Conservation (phyloP, 2,113 vertebrate genomes). For the Desmodus rotundus region DNA sequence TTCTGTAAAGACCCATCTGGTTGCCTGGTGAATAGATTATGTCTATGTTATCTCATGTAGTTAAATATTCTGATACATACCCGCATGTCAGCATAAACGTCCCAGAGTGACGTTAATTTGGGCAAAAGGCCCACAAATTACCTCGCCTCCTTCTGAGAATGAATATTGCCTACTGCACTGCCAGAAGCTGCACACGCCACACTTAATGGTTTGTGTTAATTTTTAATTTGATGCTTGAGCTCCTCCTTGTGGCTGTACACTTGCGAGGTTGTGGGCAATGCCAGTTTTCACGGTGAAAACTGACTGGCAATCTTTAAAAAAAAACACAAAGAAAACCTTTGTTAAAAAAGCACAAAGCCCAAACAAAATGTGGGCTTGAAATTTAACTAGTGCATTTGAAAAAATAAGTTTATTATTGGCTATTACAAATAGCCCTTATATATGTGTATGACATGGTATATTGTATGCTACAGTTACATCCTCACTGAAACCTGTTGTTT, state of each 20-base stretch:
- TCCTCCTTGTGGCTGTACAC: constrained; percentile 77
- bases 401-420: neutral
- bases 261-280: neutral
- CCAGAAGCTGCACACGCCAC: neutral
- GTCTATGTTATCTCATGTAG: neutral
- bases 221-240: constrained; percentile 77
- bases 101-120: neutral
- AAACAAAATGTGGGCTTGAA: neutral
- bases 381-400: neutral
- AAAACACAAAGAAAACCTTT: neutral
- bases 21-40: neutral
- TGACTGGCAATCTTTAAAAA: neutral
- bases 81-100: neutral
- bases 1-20: constrained; percentile 1
- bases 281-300: neutral
- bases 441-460: too few relatives aligned
- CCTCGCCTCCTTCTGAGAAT: neutral
- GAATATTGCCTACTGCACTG: neutral
- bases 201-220: neutral
- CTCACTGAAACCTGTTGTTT: neutral
- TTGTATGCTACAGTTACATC: neutral
- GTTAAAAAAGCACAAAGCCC: neutral
- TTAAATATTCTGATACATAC: neutral
- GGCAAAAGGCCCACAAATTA: neutral
- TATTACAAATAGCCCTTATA: neutral